These are phyloP conservation scores for Oscheius sp. DNA, from an alignment of 2,888 invertebrate genomes.

Conservation along the genomic window DNA sequence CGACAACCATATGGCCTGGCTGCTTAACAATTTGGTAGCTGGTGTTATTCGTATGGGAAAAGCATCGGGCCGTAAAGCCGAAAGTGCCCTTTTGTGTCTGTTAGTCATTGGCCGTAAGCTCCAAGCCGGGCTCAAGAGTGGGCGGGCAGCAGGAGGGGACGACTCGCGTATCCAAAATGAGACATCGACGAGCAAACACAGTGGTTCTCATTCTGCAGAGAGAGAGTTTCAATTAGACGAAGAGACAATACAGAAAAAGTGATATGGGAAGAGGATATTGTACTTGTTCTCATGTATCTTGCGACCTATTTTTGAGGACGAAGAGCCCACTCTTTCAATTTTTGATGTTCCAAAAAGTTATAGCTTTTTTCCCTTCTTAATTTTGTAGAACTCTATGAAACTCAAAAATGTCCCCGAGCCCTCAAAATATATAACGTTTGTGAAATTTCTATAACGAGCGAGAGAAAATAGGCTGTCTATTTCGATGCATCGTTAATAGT, in stretches of 20 bases:
- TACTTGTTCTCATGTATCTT: background rate
- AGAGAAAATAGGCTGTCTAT: too few relatives aligned
- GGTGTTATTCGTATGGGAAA: background rate
- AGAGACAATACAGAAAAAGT: background rate
- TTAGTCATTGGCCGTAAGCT: constrained; percentile 3
- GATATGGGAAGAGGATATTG: background rate
- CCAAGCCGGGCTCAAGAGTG: background rate
- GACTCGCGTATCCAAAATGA: background rate
- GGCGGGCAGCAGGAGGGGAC: background rate
- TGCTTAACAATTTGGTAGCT: background rate
- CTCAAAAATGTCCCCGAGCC: background rate
- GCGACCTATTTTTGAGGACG: too few relatives aligned
- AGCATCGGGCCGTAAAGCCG: constrained; percentile 9
- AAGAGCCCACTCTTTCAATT: background rate
- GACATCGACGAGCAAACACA: background rate
- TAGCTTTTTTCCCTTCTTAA: background rate
- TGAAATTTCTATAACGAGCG: background rate
- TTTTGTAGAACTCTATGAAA: background rate
- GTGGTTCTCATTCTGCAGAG: background rate
- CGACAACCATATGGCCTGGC: too few relatives aligned
- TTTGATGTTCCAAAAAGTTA: background rate
- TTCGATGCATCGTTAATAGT: too few relatives aligned
- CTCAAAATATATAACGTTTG: too few relatives aligned
- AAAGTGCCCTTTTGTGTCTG: constrained; percentile 19
- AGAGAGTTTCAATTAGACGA: background rate